Evolutionary conservation across 2,797 vertebrate genomes (phyloP), one percentile per base, ranked within the genome.

Genomic region (Hydrophis major): DNA sequence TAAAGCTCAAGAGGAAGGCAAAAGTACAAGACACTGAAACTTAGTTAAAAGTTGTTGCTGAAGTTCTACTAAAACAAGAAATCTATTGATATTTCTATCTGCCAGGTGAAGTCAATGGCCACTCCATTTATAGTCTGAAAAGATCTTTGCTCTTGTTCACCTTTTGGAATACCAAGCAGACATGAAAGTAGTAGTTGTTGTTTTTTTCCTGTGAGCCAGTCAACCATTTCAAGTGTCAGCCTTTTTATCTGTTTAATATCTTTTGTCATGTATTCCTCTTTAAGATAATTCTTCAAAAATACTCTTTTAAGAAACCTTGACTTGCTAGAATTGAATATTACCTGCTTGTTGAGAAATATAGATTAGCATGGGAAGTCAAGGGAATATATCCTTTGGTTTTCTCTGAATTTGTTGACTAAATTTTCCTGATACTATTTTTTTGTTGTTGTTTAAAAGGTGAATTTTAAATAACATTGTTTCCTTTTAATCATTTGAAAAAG

Each of bases 381-480:
- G 27, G 12, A 87, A 55, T 47, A 60, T 53, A 37, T 47, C 13
- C 13, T 89, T 59, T 93, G 12, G 47, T 13, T 59, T 93, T 83
- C 92, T 28, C 10, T 14, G 83, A 0, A n/a, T 93, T 88, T 60
- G n/a, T 89, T 88, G 2, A 61, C 91, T 93, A 93, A 93, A 95
- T 91, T 88, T 37, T 12, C 10, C 14, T 16, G 37, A 53, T 8
- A 47, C 0, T 47, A 47, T 47, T 47, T 47, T 47, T 0, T 0
- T 0, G 0, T 74, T 3, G 1, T 18, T 6, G 32, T 74, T 74
- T 32, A 27, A 57, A 57, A 57, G 1, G 16, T 37, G 91, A 92
- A 94, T 16, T 32, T 87, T 12, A 56, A 11, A 88, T 57, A 27
- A 53, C 28, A 42, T 57, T 16, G 25, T 10, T 56, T 83, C 18